phyloP scores from a whole-genome alignment of 2,888 invertebrate species.

The Drosophila sordidula region DNA sequence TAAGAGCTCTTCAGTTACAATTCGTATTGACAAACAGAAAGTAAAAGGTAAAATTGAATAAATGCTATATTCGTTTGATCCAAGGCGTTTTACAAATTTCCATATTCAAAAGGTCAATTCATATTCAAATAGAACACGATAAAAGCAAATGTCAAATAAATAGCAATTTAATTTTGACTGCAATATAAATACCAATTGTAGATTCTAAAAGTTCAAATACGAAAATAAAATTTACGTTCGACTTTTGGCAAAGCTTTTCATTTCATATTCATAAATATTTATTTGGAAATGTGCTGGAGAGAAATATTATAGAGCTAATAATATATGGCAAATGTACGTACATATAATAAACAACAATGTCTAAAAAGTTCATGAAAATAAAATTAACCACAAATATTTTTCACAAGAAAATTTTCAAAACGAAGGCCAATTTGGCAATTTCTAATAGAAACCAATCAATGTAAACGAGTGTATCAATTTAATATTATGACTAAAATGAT shows the following conservation, averaged over 20 bases:
- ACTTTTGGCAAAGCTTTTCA: background rate
- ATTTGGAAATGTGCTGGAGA: background rate
- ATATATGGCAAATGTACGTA: conserved; percentile 1
- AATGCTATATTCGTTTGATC: no score
- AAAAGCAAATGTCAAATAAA: background rate
- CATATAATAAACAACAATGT: conserved; percentile 10
- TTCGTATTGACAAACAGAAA: background rate
- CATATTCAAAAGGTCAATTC: background rate
- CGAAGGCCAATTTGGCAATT: background rate
- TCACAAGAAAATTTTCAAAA: background rate
- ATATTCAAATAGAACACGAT: background rate
- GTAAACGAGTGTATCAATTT: background rate
- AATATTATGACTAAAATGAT: no score
- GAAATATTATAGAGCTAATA: background rate
- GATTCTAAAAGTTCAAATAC: background rate
- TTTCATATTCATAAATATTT: conserved; percentile 10
- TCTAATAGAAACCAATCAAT: background rate
- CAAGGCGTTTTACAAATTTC: no score
- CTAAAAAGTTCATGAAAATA: conserved; percentile 2
- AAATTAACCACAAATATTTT: conserved; percentile 7
- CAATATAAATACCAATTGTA: background rate
- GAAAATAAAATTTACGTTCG: background rate
- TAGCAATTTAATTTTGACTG: background rate
- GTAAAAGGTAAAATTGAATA: no score
- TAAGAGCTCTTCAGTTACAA: no score